Conservation (phyloP, 2,113 vertebrate genomes). For the Amblyopsis rosae region DNA sequence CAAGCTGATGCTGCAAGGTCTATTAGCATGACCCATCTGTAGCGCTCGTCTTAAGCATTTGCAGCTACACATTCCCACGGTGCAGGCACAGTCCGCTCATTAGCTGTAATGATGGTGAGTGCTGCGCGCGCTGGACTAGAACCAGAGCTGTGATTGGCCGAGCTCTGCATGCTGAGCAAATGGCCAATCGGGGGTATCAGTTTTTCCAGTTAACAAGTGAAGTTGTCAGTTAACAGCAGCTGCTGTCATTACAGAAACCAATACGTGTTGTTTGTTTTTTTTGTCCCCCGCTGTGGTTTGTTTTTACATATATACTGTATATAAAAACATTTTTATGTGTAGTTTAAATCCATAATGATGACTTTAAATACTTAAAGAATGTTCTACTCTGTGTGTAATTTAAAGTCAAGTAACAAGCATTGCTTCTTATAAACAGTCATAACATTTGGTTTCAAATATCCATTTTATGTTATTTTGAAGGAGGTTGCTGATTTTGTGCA, state of each 20-base stretch:
- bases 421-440: neutral
- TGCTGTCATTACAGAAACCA: no score
- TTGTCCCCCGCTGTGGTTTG: no score
- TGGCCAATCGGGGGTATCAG: conserved; percentile 46
- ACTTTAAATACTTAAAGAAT: no score
- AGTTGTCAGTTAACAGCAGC: no score
- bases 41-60: conserved; percentile 61
- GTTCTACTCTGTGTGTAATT: neutral
- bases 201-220: neutral
- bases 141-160: conserved; percentile 46
- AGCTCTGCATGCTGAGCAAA: conserved; percentile 48
- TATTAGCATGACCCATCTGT: conserved; percentile 60
- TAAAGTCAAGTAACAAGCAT: no score
- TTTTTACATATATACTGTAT: no score
- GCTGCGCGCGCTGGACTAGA: conserved; percentile 40
- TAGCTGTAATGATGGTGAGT: conserved; percentile 58
- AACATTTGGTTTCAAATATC: conserved; percentile 18
- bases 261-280: no score
- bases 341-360: no score
- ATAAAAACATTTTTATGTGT: no score
- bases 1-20: conserved; percentile 55
- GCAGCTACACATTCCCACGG: conserved; percentile 55
- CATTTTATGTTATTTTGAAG: conserved; percentile 14
- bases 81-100: conserved; percentile 62
- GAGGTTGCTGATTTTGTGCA: conserved; percentile 42